Base-by-base conservation (phyloP, 2,888 invertebrate species). In the Nycteola revayana region DNA sequence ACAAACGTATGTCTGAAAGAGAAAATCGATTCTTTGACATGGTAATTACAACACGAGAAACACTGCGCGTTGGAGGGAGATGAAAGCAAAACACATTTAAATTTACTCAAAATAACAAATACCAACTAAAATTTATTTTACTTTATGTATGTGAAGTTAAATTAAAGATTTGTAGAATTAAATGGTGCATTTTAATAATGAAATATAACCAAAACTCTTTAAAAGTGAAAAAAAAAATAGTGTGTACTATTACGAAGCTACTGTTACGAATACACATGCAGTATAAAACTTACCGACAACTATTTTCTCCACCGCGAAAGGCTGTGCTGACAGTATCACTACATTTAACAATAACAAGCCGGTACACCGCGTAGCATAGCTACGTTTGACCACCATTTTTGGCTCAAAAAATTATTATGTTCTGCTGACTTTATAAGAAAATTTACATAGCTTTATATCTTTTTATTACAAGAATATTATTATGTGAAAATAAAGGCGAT, bases 261-360 rank as follows among this genome's bases (percentile, higher is more conserved):
- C 22, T 21, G 7, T n/a, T n/a, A 17, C 25, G 22, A 21, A 25
- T 18, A 7, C 18, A 44, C 9, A 18, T 42, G 28, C 11, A 23
- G 29, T 28, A 21, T 30, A 10, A 32, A 28, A 84, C 89, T 86
- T 68, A 89, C 89, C 89, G 23, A 89, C 81, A 20, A 85, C 83
- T 32, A 89, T 88, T 70, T 88, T 89, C 46, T 89, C 89, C 28
- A 80, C 77, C 8, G 83, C 65, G 51, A 82, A 76, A 37, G 74
- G 66, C 60, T 87, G 88, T 38, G 81, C 78, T 49, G 71, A 60
- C 50, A 75, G 48, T 48, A 70, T 64, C 52, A 69, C 71, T 47
- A 71, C 47, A 37, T 69, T 60, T 32, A 75, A 74, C 57, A 82
- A 73, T 54, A 83, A 78, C 65, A 81, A 65, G 46, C 72, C 68